Evolutionary conservation across 35 echinoderm and acorn worm species (phyloP).

Genomic region (Strongylocentrotus purpuratus): DNA sequence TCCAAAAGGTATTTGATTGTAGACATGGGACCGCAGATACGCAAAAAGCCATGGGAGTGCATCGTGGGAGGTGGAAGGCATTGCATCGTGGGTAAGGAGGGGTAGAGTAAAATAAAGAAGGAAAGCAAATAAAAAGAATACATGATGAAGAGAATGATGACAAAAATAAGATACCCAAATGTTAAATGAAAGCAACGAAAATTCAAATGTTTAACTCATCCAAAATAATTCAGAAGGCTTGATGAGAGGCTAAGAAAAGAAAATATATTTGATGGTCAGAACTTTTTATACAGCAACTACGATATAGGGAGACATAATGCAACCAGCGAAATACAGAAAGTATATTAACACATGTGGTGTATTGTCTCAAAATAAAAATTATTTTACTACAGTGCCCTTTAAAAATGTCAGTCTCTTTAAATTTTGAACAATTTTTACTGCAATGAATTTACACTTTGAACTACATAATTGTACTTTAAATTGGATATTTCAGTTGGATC

Average conservation of each 20-base stretch:
- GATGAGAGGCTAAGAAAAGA: slow-evolving; percentile 22
- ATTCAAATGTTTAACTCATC: slow-evolving; percentile 34
- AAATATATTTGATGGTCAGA: background rate
- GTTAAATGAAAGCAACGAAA: background rate
- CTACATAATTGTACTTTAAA: too few species aligned
- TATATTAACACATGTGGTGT: background rate
- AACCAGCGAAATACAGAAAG: background rate
- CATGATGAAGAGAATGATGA: background rate
- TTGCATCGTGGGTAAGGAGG: background rate
- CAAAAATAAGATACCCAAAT: background rate
- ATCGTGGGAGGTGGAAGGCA: background rate
- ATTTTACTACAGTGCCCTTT: too few species aligned
- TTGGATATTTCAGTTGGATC: too few species aligned
- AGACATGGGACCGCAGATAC: background rate
- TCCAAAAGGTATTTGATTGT: background rate
- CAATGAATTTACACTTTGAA: too few species aligned
- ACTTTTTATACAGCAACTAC: background rate
- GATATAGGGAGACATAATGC: background rate
- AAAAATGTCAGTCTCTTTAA: too few species aligned
- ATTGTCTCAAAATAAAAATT: too few species aligned
- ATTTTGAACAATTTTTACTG: too few species aligned
- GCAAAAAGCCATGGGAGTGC: background rate
- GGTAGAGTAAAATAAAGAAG: background rate
- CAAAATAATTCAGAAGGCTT: slow-evolving; percentile 27
- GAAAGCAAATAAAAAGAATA: slow-evolving; percentile 26